These are phyloP conservation scores for Gila orcuttii DNA, from an alignment of 2,113 vertebrate genomes.

Conservation along the genomic window DNA sequence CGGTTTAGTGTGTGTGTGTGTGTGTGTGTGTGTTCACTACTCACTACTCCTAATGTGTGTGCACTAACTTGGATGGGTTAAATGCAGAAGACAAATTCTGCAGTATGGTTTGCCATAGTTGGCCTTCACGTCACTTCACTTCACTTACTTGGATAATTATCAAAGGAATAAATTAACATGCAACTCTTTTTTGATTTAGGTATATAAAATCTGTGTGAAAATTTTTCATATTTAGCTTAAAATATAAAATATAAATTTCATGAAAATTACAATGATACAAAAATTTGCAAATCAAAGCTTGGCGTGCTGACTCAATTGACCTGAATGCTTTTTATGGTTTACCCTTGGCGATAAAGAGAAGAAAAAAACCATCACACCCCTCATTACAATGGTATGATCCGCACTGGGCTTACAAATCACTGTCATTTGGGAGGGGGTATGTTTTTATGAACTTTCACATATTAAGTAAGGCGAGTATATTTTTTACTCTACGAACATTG, in stretches of 20 bases:
- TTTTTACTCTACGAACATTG: accelerated
- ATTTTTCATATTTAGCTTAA: neutral
- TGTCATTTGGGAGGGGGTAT: neutral
- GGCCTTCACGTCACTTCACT: no score
- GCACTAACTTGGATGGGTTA: no score
- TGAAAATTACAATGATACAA: neutral
- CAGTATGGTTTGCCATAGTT: no score
- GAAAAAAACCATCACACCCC: neutral
- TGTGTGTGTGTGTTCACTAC: no score
- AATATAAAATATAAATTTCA: neutral
- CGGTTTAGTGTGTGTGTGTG: no score
- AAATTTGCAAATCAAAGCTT: neutral
- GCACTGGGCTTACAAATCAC: neutral
- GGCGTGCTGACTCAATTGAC: neutral
- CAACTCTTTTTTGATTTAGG: neutral
- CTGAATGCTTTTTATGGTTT: neutral
- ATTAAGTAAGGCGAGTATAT: neutral
- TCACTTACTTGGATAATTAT: neutral
- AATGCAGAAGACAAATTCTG: no score
- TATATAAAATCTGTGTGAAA: neutral
- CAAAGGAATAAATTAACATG: neutral
- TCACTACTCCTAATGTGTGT: no score
- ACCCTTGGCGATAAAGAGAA: neutral
- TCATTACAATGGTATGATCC: neutral
- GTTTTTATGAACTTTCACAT: neutral